phyloP scores from a whole-genome alignment of 2,888 invertebrate species.

The Diadegma fenestrale region DNA sequence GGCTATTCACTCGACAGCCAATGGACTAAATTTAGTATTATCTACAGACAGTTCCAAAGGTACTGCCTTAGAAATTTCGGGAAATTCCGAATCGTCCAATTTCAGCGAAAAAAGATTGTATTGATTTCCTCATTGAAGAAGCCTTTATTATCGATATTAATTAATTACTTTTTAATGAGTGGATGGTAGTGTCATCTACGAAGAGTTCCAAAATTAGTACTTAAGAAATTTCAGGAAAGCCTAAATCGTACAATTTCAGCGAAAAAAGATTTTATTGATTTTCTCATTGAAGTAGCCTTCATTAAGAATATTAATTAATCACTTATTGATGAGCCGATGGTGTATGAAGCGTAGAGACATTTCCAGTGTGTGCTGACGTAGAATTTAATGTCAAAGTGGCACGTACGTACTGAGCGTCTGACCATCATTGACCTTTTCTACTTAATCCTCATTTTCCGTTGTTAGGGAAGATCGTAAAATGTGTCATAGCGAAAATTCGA shows the following conservation, averaged over 20 bases:
- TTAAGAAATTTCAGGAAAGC: background rate
- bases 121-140: background rate
- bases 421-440: conserved; percentile 34
- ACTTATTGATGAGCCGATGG: background rate
- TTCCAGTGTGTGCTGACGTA: background rate
- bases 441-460: background rate
- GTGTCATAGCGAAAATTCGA: conserved; percentile 16
- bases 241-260: background rate
- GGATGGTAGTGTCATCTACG: conserved; percentile 6
- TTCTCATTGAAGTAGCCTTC: background rate
- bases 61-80: too few relatives aligned
- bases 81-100: background rate
- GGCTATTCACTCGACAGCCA: conserved; percentile 24
- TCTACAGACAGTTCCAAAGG: background rate
- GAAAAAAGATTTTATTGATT: background rate
- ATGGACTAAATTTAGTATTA: conserved; percentile 1
- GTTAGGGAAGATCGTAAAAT: background rate
- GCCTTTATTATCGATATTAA: too few relatives aligned
- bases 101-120: background rate
- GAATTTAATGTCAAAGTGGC: background rate
- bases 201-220: background rate
- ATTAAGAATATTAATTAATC: background rate
- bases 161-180: too few relatives aligned
- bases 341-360: background rate
- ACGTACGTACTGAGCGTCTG: background rate